Conservation (phyloP, 2,797 vertebrate species). For the Holocentrus rufus region DNA sequence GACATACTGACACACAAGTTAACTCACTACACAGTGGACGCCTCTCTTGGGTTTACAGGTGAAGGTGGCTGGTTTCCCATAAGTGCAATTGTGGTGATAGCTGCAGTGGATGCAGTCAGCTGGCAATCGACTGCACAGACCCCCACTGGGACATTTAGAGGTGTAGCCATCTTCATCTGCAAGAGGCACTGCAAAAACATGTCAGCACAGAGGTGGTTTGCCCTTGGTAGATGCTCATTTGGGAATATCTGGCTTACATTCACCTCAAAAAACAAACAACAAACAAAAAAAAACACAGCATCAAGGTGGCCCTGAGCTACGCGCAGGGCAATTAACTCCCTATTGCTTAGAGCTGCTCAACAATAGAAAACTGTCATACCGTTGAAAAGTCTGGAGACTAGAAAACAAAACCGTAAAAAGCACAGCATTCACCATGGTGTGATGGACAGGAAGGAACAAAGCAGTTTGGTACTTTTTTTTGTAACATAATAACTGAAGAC, state of each 20-base stretch:
- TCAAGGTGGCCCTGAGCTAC: no score
- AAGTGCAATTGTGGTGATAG: slow-evolving; percentile 90
- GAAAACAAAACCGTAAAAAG: background rate
- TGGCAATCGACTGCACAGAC: slow-evolving; percentile 87
- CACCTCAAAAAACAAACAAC: background rate
- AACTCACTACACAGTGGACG: slow-evolving; percentile 92
- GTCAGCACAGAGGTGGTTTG: background rate
- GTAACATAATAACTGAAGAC: no score
- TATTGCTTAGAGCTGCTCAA: slow-evolving; percentile 14
- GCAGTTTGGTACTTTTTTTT: no score
- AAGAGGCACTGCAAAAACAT: slow-evolving; percentile 67
- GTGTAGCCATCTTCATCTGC: slow-evolving; percentile 60
- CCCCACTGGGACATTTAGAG: slow-evolving; percentile 89
- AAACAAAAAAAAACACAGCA: background rate
- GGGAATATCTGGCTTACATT: slow-evolving; percentile 1
- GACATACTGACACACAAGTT: background rate
- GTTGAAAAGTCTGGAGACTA: background rate
- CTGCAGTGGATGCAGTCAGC: slow-evolving; percentile 88
- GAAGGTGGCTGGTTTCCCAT: slow-evolving; percentile 86
- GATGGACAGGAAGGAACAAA: background rate
- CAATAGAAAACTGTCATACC: background rate
- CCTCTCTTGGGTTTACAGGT: slow-evolving; percentile 86
- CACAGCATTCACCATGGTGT: background rate
- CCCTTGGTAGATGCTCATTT: background rate
- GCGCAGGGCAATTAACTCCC: slow-evolving; percentile 8